A percentile compares a stretch with the other conserved stretches of the same genome.
Conservation (phyloP, 2,113 vertebrate species). For the Coptodon bakossiorum region DNA sequence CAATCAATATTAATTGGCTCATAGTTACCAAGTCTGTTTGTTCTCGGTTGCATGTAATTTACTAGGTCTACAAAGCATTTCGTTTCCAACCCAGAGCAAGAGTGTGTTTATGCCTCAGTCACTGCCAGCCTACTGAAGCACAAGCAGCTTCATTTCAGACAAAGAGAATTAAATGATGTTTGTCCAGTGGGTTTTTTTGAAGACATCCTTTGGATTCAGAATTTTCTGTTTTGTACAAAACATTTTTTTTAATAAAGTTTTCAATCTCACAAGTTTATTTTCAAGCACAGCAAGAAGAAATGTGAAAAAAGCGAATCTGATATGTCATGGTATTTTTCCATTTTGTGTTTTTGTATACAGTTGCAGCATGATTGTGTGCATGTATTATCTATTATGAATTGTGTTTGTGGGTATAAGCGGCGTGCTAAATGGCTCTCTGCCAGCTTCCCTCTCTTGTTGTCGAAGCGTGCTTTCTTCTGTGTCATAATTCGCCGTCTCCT, state of each 20-base stretch:
- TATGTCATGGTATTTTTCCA: not conserved
- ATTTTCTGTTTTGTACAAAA: not conserved
- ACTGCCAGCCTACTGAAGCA: not conserved
- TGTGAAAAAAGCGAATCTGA: not conserved
- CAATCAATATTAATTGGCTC: conserved; percentile 13
- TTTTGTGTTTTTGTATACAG: not conserved
- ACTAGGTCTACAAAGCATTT: conserved; percentile 2
- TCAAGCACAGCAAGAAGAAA: not conserved
- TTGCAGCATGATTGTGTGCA: not conserved
- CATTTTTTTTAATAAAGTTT: not conserved
- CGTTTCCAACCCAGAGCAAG: not conserved
- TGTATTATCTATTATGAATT: not conserved
- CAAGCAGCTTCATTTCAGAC: not conserved
- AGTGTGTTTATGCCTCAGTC: not conserved
- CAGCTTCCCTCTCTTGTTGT: not conserved
- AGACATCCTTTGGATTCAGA: not conserved
- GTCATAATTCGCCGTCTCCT: not conserved
- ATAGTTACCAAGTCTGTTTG: conserved; percentile 32
- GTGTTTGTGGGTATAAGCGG: not conserved
- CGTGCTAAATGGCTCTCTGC: not conserved
- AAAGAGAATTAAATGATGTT: not conserved
- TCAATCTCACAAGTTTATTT: not conserved
- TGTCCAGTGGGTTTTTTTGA: not conserved
- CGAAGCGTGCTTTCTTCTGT: not conserved
- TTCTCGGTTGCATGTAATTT: conserved; percentile 21